Conservation (phyloP, 2,888 invertebrate species). For the Drosophila monieri region DNA sequence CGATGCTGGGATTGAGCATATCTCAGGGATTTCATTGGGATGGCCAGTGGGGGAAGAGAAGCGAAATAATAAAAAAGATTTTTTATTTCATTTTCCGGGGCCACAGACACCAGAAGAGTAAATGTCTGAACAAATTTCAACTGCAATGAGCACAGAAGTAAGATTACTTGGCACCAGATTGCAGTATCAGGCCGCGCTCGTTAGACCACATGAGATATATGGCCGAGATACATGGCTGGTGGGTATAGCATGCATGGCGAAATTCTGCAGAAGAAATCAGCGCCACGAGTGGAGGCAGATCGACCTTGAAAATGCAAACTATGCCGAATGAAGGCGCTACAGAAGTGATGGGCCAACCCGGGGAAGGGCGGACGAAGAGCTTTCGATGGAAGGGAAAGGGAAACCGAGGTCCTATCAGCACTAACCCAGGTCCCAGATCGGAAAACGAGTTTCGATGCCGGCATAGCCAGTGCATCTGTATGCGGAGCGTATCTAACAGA, state of each 20-base stretch:
- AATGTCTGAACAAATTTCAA: conserved; percentile 48
- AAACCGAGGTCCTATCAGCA: conserved; percentile 33
- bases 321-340: conserved; percentile 74
- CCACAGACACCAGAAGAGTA: conserved; percentile 44
- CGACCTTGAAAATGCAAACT: conserved; percentile 79
- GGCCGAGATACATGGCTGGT: conserved; percentile 29
- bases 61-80: conserved; percentile 72
- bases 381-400: conserved; percentile 11
- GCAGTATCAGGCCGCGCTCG: conserved; percentile 54
- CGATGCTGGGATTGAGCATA: conserved; percentile 41
- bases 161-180: conserved; percentile 76
- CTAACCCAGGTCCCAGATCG: conserved; percentile 20
- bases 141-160: conserved; percentile 57
- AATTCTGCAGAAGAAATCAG: conserved; percentile 57
- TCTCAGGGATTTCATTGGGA: conserved; percentile 49
- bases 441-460: conserved; percentile 65
- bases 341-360: conserved; percentile 21
- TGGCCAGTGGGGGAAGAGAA: conserved; percentile 11
- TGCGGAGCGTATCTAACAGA: conserved; percentile 66
- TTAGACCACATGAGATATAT: conserved; percentile 63
- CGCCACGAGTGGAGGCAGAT: conserved; percentile 17
- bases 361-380: neutral
- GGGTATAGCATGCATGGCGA: conserved; percentile 40
- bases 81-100: conserved; percentile 57
- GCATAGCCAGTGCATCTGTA: conserved; percentile 57